Evolutionary conservation across 2,888 invertebrate genomes (phyloP).

Genomic region (Patella ulyssiponensis): DNA sequence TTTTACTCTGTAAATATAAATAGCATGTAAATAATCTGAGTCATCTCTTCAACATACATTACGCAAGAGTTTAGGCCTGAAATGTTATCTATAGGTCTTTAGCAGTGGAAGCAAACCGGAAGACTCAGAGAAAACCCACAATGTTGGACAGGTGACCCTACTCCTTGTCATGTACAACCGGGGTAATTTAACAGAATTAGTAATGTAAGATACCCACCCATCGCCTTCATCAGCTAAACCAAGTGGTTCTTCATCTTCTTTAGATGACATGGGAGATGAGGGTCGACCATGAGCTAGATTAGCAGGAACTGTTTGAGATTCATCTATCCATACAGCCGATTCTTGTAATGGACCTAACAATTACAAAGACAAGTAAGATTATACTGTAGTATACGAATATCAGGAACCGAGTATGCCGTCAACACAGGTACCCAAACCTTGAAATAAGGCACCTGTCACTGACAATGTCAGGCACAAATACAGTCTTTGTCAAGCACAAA

Average conservation of each 20-base stretch:
- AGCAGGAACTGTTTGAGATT: conserved; percentile 86
- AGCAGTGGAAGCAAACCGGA: no score
- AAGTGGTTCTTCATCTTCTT: conserved; percentile 83
- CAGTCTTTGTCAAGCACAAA: no score
- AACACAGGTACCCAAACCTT: no score
- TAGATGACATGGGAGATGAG: conserved; percentile 79
- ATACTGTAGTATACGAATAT: neutral
- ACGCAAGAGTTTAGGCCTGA: no score
- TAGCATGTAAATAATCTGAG: neutral
- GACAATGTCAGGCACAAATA: no score
- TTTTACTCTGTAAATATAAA: conserved; percentile 77
- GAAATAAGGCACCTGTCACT: no score
- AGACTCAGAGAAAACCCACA: no score
- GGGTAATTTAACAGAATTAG: neutral
- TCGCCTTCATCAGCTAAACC: conserved; percentile 87
- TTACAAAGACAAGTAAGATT: neutral
- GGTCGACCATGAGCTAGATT: conserved; percentile 82
- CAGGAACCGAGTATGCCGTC: no score
- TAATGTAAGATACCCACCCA: conserved; percentile 29
- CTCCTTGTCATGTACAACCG: no score
- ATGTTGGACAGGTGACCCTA: no score
- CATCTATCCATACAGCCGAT: conserved; percentile 99
- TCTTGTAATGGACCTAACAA: conserved; percentile 86
- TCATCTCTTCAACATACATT: neutral
- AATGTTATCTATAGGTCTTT: no score